These are phyloP conservation scores for Neomonachus schauinslandi DNA, from an alignment of 2,113 vertebrate species.

Conservation along the genomic window DNA sequence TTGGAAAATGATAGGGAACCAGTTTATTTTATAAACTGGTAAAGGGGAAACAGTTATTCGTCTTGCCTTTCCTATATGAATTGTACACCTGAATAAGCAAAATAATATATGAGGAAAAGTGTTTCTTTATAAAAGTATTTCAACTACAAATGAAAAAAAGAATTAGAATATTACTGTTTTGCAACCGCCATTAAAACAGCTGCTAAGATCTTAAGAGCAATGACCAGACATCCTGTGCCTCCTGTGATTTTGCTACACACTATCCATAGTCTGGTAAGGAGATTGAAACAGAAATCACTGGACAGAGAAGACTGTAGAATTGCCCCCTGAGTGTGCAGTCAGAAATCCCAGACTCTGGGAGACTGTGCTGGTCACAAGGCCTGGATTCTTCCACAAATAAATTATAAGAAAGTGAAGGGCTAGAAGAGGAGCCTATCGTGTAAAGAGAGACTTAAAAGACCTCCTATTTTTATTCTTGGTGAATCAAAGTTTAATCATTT, in stretches of 20 bases:
- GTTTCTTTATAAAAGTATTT: neutral
- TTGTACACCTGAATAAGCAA: neutral
- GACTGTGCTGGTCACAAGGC: neutral
- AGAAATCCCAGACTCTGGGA: neutral
- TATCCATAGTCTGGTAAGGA: neutral
- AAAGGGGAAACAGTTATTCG: neutral
- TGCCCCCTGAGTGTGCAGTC: neutral
- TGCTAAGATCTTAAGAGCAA: neutral
- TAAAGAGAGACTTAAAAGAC: neutral
- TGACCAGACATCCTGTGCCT: neutral
- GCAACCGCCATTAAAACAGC: neutral
- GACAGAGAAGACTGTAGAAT: neutral
- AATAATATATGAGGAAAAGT: neutral
- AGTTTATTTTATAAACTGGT: neutral
- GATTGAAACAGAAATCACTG: neutral
- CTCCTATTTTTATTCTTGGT: neutral
- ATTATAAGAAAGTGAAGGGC: neutral
- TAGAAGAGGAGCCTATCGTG: neutral
- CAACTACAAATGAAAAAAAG: neutral
- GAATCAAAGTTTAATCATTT: constrained; percentile 9
- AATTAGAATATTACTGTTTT: neutral
- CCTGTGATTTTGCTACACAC: neutral
- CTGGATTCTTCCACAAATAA: neutral
- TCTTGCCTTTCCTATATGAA: neutral
- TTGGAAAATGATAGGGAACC: neutral